A percentile compares a stretch with the other conserved stretches of the same genome.
These are phyloP conservation scores for Troides aeacus DNA, from an alignment of 2,888 invertebrate species.

Conservation along the genomic window DNA sequence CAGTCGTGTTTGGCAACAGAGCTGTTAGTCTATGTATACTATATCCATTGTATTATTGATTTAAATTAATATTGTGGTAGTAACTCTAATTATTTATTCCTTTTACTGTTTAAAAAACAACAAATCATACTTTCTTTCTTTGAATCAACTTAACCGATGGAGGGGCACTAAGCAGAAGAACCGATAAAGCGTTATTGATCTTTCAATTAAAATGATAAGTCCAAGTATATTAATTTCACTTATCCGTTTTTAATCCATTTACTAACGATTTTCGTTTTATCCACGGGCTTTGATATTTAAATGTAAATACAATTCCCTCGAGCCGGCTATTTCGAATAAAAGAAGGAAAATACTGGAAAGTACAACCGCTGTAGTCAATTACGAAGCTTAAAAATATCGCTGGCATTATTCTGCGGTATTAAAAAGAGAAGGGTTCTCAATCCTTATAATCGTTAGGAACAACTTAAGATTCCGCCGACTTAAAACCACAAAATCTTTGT, in stretches of 20 bases:
- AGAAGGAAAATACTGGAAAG: slow-evolving; percentile 47
- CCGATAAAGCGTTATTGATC: too few relatives aligned
- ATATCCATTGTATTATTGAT: not conserved
- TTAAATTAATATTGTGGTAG: not conserved
- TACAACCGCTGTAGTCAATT: slow-evolving; percentile 67
- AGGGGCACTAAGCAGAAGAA: too few relatives aligned
- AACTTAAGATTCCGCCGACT: slow-evolving; percentile 68
- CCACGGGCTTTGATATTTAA: slow-evolving; percentile 53
- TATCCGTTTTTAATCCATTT: slow-evolving; percentile 56
- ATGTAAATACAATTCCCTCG: slow-evolving; percentile 61
- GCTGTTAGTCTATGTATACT: slow-evolving; percentile 24
- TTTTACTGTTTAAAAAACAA: too few relatives aligned
- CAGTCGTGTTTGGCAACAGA: slow-evolving; percentile 41
- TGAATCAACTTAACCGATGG: too few relatives aligned
- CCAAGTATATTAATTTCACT: slow-evolving; percentile 40
- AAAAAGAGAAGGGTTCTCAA: slow-evolving; percentile 64
- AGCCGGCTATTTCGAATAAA: slow-evolving; percentile 45
- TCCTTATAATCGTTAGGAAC: slow-evolving; percentile 70
- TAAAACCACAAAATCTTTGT: slow-evolving; percentile 65
- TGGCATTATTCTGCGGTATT: slow-evolving; percentile 60
- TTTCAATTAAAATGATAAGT: too few relatives aligned
- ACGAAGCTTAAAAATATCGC: slow-evolving; percentile 70
- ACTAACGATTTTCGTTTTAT: slow-evolving; percentile 57
- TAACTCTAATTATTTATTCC: too few relatives aligned
- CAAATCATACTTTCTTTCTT: too few relatives aligned